Percentiles rank a stretch among this genome's conserved stretches.
phyloP scores from a whole-genome alignment of 2,888 invertebrate species.

The Chymomyza amoena region DNA sequence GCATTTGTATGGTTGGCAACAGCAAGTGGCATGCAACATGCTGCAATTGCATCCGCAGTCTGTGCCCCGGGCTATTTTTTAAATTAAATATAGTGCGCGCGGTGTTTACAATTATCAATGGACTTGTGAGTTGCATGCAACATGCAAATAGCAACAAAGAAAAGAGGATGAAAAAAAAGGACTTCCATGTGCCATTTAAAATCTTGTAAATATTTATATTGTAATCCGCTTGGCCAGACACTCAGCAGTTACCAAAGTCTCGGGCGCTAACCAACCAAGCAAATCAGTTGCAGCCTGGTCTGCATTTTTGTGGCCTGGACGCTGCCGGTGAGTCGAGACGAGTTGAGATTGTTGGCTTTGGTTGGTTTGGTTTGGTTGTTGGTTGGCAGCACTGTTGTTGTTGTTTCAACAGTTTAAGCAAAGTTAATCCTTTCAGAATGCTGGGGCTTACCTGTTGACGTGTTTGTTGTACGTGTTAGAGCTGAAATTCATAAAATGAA shows the following conservation, averaged over 20 bases:
- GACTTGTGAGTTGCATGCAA: not conserved
- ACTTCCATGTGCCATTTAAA: constrained; percentile 34
- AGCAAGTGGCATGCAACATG: constrained; percentile 18
- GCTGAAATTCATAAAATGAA: constrained; percentile 41
- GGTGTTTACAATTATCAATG: constrained; percentile 2
- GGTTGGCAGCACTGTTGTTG: constrained; percentile 37
- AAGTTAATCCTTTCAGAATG: constrained; percentile 63
- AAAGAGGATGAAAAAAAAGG: constrained; percentile 22
- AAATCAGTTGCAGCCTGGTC: constrained; percentile 13
- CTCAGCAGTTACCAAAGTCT: not conserved
- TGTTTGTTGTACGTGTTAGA: constrained; percentile 52
- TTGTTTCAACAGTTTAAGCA: constrained; percentile 61
- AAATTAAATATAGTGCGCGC: constrained; percentile 20
- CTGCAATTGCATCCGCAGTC: constrained; percentile 13
- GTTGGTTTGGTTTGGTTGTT: not conserved
- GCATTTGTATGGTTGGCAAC: constrained; percentile 2
- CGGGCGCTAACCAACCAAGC: not conserved
- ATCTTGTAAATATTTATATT: constrained; percentile 65
- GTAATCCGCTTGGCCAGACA: constrained; percentile 65
- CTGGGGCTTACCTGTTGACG: constrained; percentile 67
- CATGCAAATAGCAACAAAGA: constrained; percentile 15
- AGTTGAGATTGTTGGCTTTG: constrained; percentile 23
- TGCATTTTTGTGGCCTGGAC: constrained; percentile 28
- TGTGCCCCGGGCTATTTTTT: not conserved
- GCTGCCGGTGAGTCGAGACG: constrained; percentile 7